Percentiles rank a stretch among this genome's conserved stretches.
Conservation (phyloP, 1,140 invertebrate genomes). For the Conus betulinus region DNA sequence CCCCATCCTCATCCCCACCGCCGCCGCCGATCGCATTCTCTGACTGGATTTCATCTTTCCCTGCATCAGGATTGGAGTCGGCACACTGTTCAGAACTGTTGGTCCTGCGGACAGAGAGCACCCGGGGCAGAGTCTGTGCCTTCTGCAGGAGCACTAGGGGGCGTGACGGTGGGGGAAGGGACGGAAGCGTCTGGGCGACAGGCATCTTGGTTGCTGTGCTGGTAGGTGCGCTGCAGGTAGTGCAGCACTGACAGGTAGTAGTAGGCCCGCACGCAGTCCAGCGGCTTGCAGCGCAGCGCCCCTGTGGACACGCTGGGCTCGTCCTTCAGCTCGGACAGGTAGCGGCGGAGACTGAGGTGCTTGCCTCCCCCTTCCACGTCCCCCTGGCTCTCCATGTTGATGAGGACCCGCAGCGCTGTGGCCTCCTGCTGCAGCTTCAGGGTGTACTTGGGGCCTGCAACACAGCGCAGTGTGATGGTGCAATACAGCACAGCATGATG, state of each 20-base stretch:
- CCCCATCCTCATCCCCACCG: background rate
- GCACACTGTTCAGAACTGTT: too few species aligned
- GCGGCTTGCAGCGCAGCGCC: constrained; percentile 62
- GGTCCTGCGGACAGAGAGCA: background rate
- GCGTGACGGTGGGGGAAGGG: background rate
- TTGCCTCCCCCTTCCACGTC: constrained; percentile 59
- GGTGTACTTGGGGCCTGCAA: constrained; percentile 70
- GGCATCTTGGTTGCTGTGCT: background rate
- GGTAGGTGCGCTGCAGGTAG: constrained; percentile 48
- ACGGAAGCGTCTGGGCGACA: background rate
- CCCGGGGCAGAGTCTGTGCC: background rate
- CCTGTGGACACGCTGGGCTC: constrained; percentile 60
- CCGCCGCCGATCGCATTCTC: background rate
- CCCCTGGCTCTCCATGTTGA: constrained; percentile 65
- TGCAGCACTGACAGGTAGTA: constrained; percentile 66
- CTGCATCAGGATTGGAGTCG: background rate
- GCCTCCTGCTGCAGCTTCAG: constrained; percentile 70
- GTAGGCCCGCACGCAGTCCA: constrained; percentile 69
- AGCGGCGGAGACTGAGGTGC: constrained; percentile 64
- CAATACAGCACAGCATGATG: too few species aligned
- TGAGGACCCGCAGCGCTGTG: constrained; percentile 66
- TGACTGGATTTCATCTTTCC: background rate
- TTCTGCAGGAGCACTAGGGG: background rate
- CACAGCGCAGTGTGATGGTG: too few species aligned
- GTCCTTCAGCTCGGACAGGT: constrained; percentile 67